Percentiles rank a stretch among this genome's conserved stretches.
Conservation (phyloP, 2,797 vertebrate species). For the Champsocephalus esox region DNA sequence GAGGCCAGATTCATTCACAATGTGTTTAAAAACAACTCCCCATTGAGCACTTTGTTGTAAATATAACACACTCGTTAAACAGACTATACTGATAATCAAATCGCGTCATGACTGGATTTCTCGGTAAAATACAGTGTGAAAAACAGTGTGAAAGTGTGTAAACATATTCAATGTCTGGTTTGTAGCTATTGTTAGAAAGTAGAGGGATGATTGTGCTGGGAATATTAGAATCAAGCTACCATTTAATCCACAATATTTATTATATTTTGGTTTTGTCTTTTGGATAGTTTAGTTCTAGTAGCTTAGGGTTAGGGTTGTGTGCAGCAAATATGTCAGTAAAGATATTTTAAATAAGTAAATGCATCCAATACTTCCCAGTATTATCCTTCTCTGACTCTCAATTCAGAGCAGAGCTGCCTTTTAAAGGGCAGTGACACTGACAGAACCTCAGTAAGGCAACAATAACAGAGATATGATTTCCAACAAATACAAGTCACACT, state of each 20-base stretch:
- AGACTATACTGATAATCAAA: constrained; percentile 1
- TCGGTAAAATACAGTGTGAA: constrained; percentile 49
- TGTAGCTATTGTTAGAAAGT: constrained; percentile 19
- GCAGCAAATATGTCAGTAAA: background rate
- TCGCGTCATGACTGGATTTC: constrained; percentile 3
- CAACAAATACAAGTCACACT: constrained; percentile 18
- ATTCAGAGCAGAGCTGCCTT: constrained; percentile 16
- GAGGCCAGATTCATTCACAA: constrained; percentile 19
- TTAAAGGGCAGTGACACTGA: constrained; percentile 26
- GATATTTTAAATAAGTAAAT: constrained; percentile 6
- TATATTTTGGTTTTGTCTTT: background rate
- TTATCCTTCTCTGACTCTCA: constrained; percentile 15
- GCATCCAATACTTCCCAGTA: background rate
- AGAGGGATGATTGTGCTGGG: background rate
- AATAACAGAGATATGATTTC: constrained; percentile 9
- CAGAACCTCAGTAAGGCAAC: constrained; percentile 17
- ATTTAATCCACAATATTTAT: background rate
- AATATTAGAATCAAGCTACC: background rate
- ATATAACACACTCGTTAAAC: constrained; percentile 14
- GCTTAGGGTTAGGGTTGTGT: background rate
- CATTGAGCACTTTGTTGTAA: constrained; percentile 6
- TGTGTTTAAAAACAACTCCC: background rate
- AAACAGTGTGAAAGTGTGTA: constrained; percentile 30
- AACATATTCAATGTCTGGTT: constrained; percentile 13
- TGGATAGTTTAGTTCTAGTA: background rate